These are phyloP conservation scores for Diacarnus erythraeanus DNA, from an alignment of 37 sponge, comb jelly and placozoan genomes.

Conservation along the genomic window DNA sequence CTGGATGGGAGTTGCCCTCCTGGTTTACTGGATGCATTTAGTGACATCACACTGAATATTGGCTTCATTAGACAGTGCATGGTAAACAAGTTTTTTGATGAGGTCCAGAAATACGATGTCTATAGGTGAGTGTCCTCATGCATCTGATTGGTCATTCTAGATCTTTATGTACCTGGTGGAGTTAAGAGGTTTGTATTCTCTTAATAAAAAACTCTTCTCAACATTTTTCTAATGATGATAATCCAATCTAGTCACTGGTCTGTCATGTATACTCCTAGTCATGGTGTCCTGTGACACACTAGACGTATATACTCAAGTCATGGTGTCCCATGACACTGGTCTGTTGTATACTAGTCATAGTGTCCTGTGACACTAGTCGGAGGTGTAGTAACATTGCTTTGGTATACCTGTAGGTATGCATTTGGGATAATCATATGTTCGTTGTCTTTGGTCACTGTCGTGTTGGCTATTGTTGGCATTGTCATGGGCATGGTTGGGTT, in stretches of 20 bases:
- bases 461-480: constrained; percentile 40
- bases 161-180: too few relatives aligned
- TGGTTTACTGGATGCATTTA: neutral
- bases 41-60: neutral
- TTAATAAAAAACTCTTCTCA: too few relatives aligned
- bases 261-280: too few relatives aligned
- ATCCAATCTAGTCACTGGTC: too few relatives aligned
- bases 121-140: too few relatives aligned
- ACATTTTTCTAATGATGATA: too few relatives aligned
- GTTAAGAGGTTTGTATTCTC: too few relatives aligned
- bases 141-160: too few relatives aligned
- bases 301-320: neutral
- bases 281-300: neutral
- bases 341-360: neutral
- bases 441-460: constrained; percentile 29
- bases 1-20: neutral
- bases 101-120: constrained; percentile 20
- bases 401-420: constrained; percentile 52
- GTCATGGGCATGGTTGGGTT: constrained; percentile 53
- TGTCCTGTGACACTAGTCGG: neutral
- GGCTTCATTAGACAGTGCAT: constrained; percentile 31
- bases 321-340: neutral
- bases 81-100: constrained; percentile 18
- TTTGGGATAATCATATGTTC: constrained; percentile 64
- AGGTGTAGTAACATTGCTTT: too few relatives aligned